phyloP scores from a whole-genome alignment of 2,888 invertebrate species.

The Fragum whitleyi region DNA sequence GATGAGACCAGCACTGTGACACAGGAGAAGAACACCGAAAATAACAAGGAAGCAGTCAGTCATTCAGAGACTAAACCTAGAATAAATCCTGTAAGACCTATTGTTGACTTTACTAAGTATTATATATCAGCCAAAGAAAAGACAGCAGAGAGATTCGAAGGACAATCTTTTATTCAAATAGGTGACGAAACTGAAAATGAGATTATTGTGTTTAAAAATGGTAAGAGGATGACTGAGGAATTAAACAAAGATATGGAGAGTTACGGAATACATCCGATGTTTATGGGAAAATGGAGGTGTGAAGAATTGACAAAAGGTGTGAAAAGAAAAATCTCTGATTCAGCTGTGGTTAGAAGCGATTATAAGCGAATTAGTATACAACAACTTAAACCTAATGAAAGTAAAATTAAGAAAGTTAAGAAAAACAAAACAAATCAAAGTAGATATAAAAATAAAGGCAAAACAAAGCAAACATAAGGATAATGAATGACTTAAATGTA shows the following conservation, averaged over 20 bases:
- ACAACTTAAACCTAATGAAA: not conserved
- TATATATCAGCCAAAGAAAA: not conserved
- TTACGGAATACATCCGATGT: conserved; percentile 2
- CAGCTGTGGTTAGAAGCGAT: not conserved
- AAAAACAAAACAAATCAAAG: too few species aligned
- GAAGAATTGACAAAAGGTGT: not conserved
- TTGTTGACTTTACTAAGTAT: conserved; percentile 8
- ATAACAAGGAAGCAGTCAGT: not conserved
- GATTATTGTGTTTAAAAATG: conserved; percentile 9
- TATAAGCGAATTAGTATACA: conserved; percentile 7
- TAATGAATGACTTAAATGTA: too few species aligned
- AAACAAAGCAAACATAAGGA: too few species aligned
- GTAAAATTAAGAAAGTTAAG: conserved; percentile 11
- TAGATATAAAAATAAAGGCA: too few species aligned
- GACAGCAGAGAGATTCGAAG: not conserved
- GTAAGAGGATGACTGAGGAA: conserved; percentile 8
- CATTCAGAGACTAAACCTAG: not conserved
- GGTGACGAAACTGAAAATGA: not conserved
- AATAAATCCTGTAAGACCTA: not conserved
- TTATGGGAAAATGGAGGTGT: not conserved
- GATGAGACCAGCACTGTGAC: too few species aligned
- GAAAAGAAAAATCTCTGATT: conserved; percentile 6
- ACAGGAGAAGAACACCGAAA: not conserved
- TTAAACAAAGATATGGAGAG: not conserved
- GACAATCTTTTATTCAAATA: conserved; percentile 7